Conservation (phyloP, 2,888 invertebrate species). For the Archips xylosteana region DNA sequence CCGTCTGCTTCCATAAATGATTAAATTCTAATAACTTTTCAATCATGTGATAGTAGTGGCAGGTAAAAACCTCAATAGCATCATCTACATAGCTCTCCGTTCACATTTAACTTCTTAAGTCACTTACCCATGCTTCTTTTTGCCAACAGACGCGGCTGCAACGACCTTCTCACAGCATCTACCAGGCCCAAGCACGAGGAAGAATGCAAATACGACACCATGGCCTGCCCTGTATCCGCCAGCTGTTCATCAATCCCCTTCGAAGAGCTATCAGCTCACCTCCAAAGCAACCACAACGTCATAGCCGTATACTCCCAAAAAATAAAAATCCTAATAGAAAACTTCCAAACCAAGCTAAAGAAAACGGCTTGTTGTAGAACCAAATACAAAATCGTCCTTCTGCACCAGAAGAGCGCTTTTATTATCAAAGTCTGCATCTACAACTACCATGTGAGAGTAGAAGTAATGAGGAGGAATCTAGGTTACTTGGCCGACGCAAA, state of each 20-base stretch:
- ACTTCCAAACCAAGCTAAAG: constrained; percentile 80
- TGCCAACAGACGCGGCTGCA: constrained; percentile 79
- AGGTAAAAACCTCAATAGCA: not conserved
- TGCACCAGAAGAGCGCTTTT: constrained; percentile 80
- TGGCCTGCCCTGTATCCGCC: constrained; percentile 77
- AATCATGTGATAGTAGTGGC: not conserved
- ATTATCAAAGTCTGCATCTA: constrained; percentile 82
- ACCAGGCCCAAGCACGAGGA: constrained; percentile 78
- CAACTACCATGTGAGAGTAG: constrained; percentile 79
- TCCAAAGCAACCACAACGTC: constrained; percentile 74
- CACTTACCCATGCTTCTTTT: constrained; percentile 42
- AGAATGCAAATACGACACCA: constrained; percentile 77
- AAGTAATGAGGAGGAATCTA: constrained; percentile 78
- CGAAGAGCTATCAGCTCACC: constrained; percentile 75
- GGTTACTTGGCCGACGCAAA: constrained; percentile 75
- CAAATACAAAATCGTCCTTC: constrained; percentile 78
- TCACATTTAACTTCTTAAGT: not conserved
- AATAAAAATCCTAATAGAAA: constrained; percentile 80
- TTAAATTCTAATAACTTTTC: too few species aligned
- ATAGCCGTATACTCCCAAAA: constrained; percentile 81
- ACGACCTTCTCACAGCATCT: constrained; percentile 71
- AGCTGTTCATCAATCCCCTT: constrained; percentile 77
- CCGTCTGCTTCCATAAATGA: too few species aligned
- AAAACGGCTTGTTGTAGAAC: constrained; percentile 80
- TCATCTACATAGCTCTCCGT: not conserved